Base-by-base conservation (phyloP, 2,888 invertebrate genomes). In the Oscheius sp. region DNA sequence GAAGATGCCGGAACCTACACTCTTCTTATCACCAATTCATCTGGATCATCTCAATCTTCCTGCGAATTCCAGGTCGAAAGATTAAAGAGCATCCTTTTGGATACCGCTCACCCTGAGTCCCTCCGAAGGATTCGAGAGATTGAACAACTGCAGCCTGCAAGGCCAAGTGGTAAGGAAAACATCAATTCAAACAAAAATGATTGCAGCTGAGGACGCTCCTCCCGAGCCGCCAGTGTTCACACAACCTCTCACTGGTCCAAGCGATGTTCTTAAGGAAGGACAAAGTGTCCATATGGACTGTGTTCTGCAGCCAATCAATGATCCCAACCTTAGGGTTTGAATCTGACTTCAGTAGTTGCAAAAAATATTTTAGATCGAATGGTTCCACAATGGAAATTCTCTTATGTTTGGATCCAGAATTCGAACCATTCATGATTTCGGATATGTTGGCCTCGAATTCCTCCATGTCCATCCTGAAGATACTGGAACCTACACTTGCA, bases 401-500 rank as follows among this genome's bases (percentile, higher is more conserved):
- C 86, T 89, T 42, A 78, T 78, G 70, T 81, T 81, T 65, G 96
- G 96, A 90, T 95, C 96, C 79, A 92, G 97, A 87, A 93, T 93
- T 87, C 95, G 94, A 48, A 95, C 95, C 10, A 94, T 95, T 92
- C 94, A 96, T 87, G 97, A 98, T 87, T 96, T 97, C 87, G 97
- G 97, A 57, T 96, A 95, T 87, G 96, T 96, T 29, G 95, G 95
- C 23, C 84, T 89, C 68, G 89, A 96, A 70, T 82, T 85, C 75
- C 70, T 80, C 53, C 82, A 85, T 70, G 69, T 83, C 12, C 79
- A 81, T 50, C 81, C 84, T n/a, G 82, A 82, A 42, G 89, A 89
- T 79, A 87, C 87, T 65, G 89, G 89, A 61, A 86, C 86, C 2
- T 86, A 86, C 81, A 87, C 86, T 33, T 89, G 89, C 77, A 76